phyloP scores from a whole-genome alignment of 37 sponge, comb jelly and placozoan species.

The Dysidea cf. avara region DNA sequence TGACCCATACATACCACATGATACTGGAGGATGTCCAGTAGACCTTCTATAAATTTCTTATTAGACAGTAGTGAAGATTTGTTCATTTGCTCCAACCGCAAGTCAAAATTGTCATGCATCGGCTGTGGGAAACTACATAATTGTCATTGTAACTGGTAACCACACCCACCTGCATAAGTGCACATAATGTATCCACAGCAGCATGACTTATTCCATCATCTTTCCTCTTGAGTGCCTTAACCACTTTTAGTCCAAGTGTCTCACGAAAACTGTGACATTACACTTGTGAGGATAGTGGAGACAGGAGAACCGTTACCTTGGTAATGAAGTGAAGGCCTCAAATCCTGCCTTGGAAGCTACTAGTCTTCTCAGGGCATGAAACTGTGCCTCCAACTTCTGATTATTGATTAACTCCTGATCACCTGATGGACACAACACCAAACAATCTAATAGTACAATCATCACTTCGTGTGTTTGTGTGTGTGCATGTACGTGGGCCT shows the following conservation, averaged over 20 bases:
- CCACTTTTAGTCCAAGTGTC: conserved; percentile 73
- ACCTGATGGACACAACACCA: conserved; percentile 8
- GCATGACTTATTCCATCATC: conserved; percentile 92
- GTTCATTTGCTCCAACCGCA: conserved; percentile 94
- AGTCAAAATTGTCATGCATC: conserved; percentile 98
- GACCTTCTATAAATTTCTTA: conserved; percentile 72
- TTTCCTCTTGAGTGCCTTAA: conserved; percentile 86
- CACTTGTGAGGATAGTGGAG: not conserved
- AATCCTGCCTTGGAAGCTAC: conserved; percentile 98
- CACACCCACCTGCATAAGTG: conserved; percentile 86
- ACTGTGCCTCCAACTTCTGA: conserved; percentile 91
- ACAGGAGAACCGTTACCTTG: conserved; percentile 73
- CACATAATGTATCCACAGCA: conserved; percentile 91
- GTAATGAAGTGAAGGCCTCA: conserved; percentile 86
- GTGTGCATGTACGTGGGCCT: no score
- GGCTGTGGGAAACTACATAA: conserved; percentile 39
- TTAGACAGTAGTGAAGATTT: conserved; percentile 95
- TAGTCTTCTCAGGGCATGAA: conserved; percentile 94
- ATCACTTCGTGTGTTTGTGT: no score
- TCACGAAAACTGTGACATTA: conserved; percentile 63
- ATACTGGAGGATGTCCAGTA: conserved; percentile 67
- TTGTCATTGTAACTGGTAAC: no score
- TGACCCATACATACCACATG: conserved; percentile 61
- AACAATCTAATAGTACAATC: no score
- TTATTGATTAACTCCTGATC: conserved; percentile 54